Evolutionary conservation across 2,888 invertebrate genomes (phyloP), one percentile per base, ranked within the genome.

Genomic region (Ochropleura leucogaster): DNA sequence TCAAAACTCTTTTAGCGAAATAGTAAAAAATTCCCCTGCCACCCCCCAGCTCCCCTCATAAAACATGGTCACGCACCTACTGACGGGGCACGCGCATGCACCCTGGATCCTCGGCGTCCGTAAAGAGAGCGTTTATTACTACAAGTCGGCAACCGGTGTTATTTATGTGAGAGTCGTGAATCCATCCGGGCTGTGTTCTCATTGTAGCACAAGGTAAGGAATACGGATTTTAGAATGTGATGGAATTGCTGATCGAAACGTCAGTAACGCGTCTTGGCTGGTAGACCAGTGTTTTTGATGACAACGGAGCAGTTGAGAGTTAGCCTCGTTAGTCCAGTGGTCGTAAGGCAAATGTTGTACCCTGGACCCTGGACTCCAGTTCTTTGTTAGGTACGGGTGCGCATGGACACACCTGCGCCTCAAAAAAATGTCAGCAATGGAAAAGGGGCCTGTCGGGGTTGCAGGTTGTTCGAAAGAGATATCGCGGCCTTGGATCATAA

Each of bases 161-260:
- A 91, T 90, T 91, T 90, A 91, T 90, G 90, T 89, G 90, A 55
- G 86, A 89, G 79, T 77, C 89, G 86, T 88, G 89, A 83, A 79
- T 73, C 64, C 72, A 83, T 76, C 64, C 84, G 74, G 75, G 74
- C 66, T 51, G 72, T 77, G 74, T 77, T 82, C 85, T 70, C 74
- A 74, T 76, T 87, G 72, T 84, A 74, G 10, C 46, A 68, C 67
- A 64, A 62, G 49, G 62, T 51, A 46, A 44, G 79, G n/a, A 49
- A 55, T 42, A 69, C 30, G 64, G 49, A 68, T 73, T 66, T 71
- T 57, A 55, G n/a, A n/a, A n/a, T 53, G 49, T 49, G 47, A 44
- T 76, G 20, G 20, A 59, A 40, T 40, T 74, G 44, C n/a, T 14
- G 49, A 10, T 20, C 69, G 49, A 49, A n/a, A 72, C 47, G 49